Percentiles rank a stretch among this genome's conserved stretches.
Evolutionary conservation across 2,113 vertebrate genomes (phyloP).

Genomic region (Caranx melampygus): DNA sequence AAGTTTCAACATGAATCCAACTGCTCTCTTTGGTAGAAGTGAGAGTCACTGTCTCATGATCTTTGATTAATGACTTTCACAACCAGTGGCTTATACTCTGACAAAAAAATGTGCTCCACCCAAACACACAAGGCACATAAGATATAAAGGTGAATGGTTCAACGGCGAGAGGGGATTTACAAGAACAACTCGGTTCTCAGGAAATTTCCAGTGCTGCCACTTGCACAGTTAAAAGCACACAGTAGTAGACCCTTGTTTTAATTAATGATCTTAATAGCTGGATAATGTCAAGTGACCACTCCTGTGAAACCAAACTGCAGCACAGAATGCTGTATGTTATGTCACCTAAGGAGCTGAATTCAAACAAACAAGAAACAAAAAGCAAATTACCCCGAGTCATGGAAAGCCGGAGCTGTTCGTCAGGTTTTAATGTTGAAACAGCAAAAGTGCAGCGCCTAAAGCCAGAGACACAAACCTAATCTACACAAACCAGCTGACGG

Average conservation of each 20-base stretch:
- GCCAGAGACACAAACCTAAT: background rate
- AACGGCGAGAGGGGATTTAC: background rate
- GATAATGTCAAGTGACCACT: background rate
- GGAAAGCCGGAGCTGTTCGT: constrained; percentile 16
- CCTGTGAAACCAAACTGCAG: background rate
- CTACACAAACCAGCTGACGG: background rate
- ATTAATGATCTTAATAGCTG: background rate
- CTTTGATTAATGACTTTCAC: background rate
- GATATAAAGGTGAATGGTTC: background rate
- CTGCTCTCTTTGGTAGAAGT: background rate
- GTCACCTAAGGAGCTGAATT: constrained; percentile 25
- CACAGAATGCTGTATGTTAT: background rate
- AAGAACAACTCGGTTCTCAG: background rate
- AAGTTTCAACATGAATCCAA: background rate
- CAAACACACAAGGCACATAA: constrained; percentile 15
- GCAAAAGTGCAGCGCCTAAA: background rate
- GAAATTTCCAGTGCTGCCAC: background rate
- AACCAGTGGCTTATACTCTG: constrained; percentile 1
- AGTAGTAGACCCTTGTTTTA: background rate
- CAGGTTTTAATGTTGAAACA: constrained; percentile 46
- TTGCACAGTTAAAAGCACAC: background rate
- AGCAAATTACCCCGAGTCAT: constrained; percentile 18
- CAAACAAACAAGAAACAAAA: constrained; percentile 34
- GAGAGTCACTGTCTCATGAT: constrained; percentile 9
- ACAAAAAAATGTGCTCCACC: constrained; percentile 51